Percentiles rank a stretch among this genome's conserved stretches.
These are phyloP conservation scores for Drosophila affinis DNA, from an alignment of 2,888 invertebrate species.

Conservation along the genomic window DNA sequence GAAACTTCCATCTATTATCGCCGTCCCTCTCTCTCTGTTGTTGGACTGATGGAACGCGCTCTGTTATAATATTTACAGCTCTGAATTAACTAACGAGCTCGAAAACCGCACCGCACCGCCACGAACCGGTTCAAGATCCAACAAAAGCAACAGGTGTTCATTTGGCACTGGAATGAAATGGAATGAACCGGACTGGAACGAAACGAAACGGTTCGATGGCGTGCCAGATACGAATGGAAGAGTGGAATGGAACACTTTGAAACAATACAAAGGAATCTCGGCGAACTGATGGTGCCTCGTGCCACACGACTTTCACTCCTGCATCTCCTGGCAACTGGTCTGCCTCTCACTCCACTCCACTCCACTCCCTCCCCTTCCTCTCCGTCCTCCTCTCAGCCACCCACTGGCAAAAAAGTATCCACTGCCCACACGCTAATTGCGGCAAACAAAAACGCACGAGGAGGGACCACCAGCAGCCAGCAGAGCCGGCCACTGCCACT, in stretches of 20 bases:
- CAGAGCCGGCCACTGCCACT: slow-evolving; percentile 57
- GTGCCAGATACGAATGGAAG: neutral
- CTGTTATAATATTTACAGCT: slow-evolving; percentile 78
- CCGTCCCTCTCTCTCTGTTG: no score
- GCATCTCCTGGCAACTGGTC: neutral
- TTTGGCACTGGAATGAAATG: slow-evolving; percentile 7
- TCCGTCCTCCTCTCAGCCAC: neutral
- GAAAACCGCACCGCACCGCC: slow-evolving; percentile 21
- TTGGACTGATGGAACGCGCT: slow-evolving; percentile 63
- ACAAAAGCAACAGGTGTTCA: slow-evolving; percentile 64
- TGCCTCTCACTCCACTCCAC: slow-evolving; percentile 16
- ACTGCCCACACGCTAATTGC: slow-evolving; percentile 78
- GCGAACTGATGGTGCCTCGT: slow-evolving; percentile 6
- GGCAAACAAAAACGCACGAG: slow-evolving; percentile 71
- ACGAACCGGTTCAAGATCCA: slow-evolving; percentile 50
- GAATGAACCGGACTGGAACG: slow-evolving; percentile 6
- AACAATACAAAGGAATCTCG: neutral
- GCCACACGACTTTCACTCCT: slow-evolving; percentile 60
- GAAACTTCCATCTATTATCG: no score
- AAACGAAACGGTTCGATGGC: slow-evolving; percentile 13
- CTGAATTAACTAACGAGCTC: slow-evolving; percentile 79
- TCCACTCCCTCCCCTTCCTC: slow-evolving; percentile 3
- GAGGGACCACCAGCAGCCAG: slow-evolving; percentile 63
- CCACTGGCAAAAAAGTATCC: neutral
- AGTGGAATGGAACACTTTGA: slow-evolving; percentile 9